phyloP scores from a whole-genome alignment of 2,797 vertebrate species.

The Hydrocynus forskahlii region DNA sequence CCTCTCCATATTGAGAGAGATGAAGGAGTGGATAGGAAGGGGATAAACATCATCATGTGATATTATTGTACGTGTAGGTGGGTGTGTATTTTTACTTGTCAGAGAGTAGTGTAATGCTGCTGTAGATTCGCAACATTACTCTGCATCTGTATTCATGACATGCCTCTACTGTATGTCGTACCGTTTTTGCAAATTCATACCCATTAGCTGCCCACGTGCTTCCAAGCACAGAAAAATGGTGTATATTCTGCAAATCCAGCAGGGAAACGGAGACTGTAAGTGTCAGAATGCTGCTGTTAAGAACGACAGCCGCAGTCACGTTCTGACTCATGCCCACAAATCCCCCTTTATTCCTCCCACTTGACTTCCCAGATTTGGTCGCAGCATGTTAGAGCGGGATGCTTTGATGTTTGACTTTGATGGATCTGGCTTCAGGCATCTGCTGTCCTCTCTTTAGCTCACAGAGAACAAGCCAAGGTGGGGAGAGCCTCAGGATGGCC shows the following conservation, averaged over 20 bases:
- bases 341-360: constrained; percentile 29
- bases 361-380: constrained; percentile 23
- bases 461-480: constrained; percentile 43
- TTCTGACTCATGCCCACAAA: constrained; percentile 34
- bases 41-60: background rate
- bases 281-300: constrained; percentile 1
- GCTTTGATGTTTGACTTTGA: constrained; percentile 58
- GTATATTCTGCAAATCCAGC: background rate
- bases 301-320: background rate
- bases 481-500: constrained; percentile 19
- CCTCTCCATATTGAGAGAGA: background rate
- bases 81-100: background rate
- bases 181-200: background rate
- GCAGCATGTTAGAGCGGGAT: constrained; percentile 21
- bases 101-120: background rate
- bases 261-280: background rate
- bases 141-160: too few species aligned
- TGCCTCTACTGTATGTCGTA: background rate
- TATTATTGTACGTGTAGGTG: too few species aligned
- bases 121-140: background rate
- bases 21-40: background rate
- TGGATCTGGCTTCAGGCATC: constrained; percentile 50
- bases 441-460: constrained; percentile 50
- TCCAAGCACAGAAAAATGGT: background rate
- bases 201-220: background rate